Evolutionary conservation across 2,888 invertebrate genomes (phyloP).

Genomic region (Lacanobia wlatinum): DNA sequence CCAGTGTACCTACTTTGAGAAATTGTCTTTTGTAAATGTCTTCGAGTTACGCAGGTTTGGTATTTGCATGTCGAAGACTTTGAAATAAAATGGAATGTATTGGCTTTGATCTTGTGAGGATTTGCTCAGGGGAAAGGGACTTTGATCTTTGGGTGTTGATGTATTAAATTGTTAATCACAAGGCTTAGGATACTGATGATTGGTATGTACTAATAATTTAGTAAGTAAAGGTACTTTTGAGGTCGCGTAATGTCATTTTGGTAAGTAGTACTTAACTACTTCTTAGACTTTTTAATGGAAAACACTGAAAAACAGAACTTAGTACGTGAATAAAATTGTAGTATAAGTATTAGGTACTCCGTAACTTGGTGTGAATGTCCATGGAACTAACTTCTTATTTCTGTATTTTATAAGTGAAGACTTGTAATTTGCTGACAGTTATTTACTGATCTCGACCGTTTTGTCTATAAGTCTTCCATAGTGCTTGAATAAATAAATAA

Average conservation of each 20-base stretch:
- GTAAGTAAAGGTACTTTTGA: too few relatives aligned
- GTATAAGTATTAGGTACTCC: too few relatives aligned
- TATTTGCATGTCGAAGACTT: conserved; percentile 40
- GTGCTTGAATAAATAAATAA: too few relatives aligned
- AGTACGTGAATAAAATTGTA: too few relatives aligned
- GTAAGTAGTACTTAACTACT: neutral
- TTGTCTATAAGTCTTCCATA: too few relatives aligned
- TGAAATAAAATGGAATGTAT: conserved; percentile 36
- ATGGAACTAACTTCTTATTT: too few relatives aligned
- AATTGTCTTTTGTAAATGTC: conserved; percentile 60
- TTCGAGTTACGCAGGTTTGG: conserved; percentile 25
- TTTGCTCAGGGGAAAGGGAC: conserved; percentile 18
- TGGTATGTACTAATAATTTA: neutral
- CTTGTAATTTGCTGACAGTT: too few relatives aligned
- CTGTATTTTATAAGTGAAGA: too few relatives aligned
- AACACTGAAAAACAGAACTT: too few relatives aligned
- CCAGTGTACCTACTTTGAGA: conserved; percentile 59
- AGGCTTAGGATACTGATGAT: neutral
- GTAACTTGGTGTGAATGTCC: too few relatives aligned
- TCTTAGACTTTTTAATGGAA: too few relatives aligned
- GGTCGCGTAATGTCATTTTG: neutral
- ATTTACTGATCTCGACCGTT: too few relatives aligned
- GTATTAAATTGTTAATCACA: conserved; percentile 11
- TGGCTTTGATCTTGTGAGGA: conserved; percentile 34
- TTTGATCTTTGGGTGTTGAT: conserved; percentile 12